Conservation (phyloP, 1,140 invertebrate genomes). For the Zaprionus inermis region DNA sequence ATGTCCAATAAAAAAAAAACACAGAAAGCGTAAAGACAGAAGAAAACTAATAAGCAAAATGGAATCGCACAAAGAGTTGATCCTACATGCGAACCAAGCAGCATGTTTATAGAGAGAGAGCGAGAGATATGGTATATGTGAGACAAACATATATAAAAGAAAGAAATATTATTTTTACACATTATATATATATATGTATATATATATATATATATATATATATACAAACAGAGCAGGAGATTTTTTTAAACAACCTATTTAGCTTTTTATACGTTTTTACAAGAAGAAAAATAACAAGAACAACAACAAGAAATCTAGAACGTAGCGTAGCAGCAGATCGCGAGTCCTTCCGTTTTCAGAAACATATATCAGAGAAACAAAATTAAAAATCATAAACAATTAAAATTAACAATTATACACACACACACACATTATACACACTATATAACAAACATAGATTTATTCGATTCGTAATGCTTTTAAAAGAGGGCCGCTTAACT, state of each 20-base stretch:
- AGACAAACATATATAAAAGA: not conserved
- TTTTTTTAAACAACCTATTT: conserved; percentile 72
- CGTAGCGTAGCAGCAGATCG: conserved; percentile 22
- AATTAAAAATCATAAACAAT: conserved; percentile 28
- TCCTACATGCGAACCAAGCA: conserved; percentile 40
- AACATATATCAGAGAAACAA: conserved; percentile 59
- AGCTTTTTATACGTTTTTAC: conserved; percentile 82
- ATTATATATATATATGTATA: conserved; percentile 32
- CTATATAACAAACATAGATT: conserved; percentile 38
- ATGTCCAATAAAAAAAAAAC: conserved; percentile 33
- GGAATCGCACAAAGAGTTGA: conserved; percentile 51
- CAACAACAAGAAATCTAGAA: conserved; percentile 8
- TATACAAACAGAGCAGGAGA: conserved; percentile 52
- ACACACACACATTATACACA: conserved; percentile 47
- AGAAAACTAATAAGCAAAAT: conserved; percentile 27
- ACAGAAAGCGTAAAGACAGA: conserved; percentile 5
- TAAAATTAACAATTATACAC: conserved; percentile 22
- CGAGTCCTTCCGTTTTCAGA: conserved; percentile 79
- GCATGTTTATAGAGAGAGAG: not conserved
- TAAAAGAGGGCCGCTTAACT: conserved; percentile 59
- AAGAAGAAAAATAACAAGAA: conserved; percentile 52
- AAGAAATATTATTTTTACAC: not conserved
- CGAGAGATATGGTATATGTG: not conserved
- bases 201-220: conserved; percentile 42
- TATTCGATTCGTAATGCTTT: conserved; percentile 67